These are phyloP conservation scores for Ammodytes marinus DNA, from an alignment of 2,113 vertebrate genomes.

Conservation along the genomic window DNA sequence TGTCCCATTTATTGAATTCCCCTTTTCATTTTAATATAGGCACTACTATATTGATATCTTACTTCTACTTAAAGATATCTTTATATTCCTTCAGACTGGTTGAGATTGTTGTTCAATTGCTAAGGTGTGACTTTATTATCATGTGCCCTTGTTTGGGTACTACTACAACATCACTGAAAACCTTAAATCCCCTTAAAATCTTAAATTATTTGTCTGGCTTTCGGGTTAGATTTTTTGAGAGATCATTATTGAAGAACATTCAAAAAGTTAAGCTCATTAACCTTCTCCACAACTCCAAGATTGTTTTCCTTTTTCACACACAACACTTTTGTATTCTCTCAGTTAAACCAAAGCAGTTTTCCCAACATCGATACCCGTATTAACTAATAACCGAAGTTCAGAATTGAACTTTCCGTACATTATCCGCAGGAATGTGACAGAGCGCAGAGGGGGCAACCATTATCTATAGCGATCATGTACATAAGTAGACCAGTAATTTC, in stretches of 20 bases:
- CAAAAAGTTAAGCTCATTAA: background rate
- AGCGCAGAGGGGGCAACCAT: conserved; percentile 94
- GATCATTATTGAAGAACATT: background rate
- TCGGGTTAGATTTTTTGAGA: background rate
- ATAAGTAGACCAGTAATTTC: conserved; percentile 77
- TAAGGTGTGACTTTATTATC: background rate
- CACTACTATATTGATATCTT: background rate
- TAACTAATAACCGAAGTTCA: background rate
- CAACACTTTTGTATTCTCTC: background rate
- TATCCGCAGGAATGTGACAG: conserved; percentile 18
- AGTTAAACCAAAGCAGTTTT: background rate
- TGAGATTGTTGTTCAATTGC: background rate
- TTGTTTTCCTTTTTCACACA: background rate
- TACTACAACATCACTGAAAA: conserved; percentile 11
- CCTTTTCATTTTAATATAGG: background rate
- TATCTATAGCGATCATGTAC: conserved; percentile 87
- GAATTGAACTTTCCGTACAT: background rate
- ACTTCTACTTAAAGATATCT: background rate
- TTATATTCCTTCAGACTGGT: background rate
- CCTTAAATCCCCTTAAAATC: background rate
- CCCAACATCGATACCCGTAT: background rate
- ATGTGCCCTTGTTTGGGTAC: background rate
- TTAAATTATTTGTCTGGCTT: background rate
- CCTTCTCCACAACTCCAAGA: background rate
- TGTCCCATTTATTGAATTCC: background rate